A percentile compares a stretch with the other conserved stretches of the same genome.
Conservation (phyloP, 2,797 vertebrate species). For the Mico argentatus region DNA sequence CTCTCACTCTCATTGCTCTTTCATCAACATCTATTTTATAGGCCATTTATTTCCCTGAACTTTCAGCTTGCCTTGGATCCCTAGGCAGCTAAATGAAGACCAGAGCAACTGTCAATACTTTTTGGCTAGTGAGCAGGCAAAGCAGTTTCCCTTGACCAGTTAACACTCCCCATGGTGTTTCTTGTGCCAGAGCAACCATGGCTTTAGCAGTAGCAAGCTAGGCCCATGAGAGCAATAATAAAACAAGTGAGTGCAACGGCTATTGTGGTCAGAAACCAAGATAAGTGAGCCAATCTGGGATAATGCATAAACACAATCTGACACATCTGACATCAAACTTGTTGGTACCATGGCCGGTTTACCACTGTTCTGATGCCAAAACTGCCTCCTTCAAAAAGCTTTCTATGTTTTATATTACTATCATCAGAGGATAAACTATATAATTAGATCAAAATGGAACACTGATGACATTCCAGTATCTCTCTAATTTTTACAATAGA, state of each 20-base stretch:
- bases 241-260: rapidly evolving
- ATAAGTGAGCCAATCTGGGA: neutral
- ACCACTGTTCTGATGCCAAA: neutral
- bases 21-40: neutral
- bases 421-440: neutral
- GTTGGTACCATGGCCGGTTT: neutral
- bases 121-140: neutral
- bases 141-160: neutral
- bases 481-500: neutral
- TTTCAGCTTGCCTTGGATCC: neutral
- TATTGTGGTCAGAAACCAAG: neutral
- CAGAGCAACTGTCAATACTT: neutral
- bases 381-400: neutral
- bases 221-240: neutral
- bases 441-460: neutral
- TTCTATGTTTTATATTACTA: neutral
- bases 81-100: neutral
- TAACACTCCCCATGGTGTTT: neutral
- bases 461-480: neutral
- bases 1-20: neutral
- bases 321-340: neutral
- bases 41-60: neutral
- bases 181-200: neutral
- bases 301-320: neutral
- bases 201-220: neutral